Evolutionary conservation across 2,113 vertebrate genomes (phyloP).

Genomic region (Limnothrissa miodon): DNA sequence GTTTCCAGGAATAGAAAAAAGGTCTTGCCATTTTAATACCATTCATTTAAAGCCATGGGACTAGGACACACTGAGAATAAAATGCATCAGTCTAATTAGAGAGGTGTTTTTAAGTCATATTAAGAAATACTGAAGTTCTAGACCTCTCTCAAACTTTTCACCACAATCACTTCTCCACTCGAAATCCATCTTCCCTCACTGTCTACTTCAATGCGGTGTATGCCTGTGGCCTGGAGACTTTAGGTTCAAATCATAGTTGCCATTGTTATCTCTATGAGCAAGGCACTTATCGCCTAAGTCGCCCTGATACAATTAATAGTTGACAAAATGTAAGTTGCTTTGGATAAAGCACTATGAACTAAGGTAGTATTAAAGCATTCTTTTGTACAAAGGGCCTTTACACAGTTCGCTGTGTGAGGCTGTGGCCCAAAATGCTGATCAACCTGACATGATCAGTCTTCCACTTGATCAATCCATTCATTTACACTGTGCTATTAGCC

Average conservation of each 20-base stretch:
- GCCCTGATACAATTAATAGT: too few species aligned
- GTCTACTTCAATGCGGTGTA: too few species aligned
- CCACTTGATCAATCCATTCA: slow-evolving; percentile 71
- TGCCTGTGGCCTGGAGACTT: too few species aligned
- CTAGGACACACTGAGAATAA: slow-evolving; percentile 52
- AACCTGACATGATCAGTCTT: slow-evolving; percentile 64
- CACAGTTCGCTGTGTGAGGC: not conserved
- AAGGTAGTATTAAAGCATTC: not conserved
- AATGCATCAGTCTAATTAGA: slow-evolving; percentile 60
- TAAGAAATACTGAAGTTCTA: slow-evolving; percentile 41
- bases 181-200: not conserved
- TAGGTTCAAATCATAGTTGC: too few species aligned
- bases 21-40: slow-evolving; percentile 61
- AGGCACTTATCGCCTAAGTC: too few species aligned
- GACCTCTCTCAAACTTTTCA: slow-evolving; percentile 38
- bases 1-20: slow-evolving; percentile 68
- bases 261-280: too few species aligned
- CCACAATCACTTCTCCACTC: slow-evolving; percentile 40
- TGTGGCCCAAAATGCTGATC: slow-evolving; percentile 62
- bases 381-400: not conserved
- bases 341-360: too few species aligned
- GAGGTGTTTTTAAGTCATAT: slow-evolving; percentile 54
- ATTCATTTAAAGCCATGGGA: slow-evolving; percentile 53
- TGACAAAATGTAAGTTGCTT: too few species aligned
- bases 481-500: slow-evolving; percentile 63